Base-by-base conservation (phyloP, 2,113 vertebrate species). In the Mormyrus lacerda region DNA sequence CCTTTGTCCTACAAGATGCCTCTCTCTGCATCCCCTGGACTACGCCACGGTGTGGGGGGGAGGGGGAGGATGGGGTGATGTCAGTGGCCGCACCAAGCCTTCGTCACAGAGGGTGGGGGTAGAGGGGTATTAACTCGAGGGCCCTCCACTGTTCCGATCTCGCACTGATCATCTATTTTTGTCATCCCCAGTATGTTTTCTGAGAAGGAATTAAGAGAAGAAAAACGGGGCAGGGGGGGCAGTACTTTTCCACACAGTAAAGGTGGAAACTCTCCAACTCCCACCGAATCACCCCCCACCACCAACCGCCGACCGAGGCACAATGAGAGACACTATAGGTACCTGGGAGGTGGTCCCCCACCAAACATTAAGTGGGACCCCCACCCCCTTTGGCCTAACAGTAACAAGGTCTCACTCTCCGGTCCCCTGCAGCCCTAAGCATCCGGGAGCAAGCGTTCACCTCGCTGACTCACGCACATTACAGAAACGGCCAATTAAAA, bases 221-320 rank as follows among this genome's bases (percentile, higher is more conserved):
- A 87, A 69, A 90, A 89, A 92, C 84, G 5, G 13, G n/a, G n/a
- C 3, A 8, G 61, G 61, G 13, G 10, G 53, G 92, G 91, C 91
- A 93, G 91, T 92, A 90, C 90, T 94, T 95, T 95, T 93, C 93
- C 93, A 94, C 87, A 50, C 31, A 8, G 88, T 89, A 91, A 55
- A 85, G 42, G 89, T 92, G 90, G 91, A 88, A 94, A 61, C 27
- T 44, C 11, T 17, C 55, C 55, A n/a, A 24, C 55, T 61, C 55
- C 55, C 27, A 27, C 4, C 21, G 2, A 85, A 50, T 47, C 10
- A 44, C 19, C 19, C 44, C 44, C 35, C 19, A 44, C 82, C 42
- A 44, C 45, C n/a, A 50, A 1, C 27, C 61, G 13, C n/a, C 0
- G 10, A 31, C 61, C 3, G 61, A 31, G 10, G n/a, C 61, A 31